A percentile compares a stretch with the other conserved stretches of the same genome.
Evolutionary conservation across 1,140 invertebrate genomes (phyloP).

Genomic region (Frieseomelitta varia): DNA sequence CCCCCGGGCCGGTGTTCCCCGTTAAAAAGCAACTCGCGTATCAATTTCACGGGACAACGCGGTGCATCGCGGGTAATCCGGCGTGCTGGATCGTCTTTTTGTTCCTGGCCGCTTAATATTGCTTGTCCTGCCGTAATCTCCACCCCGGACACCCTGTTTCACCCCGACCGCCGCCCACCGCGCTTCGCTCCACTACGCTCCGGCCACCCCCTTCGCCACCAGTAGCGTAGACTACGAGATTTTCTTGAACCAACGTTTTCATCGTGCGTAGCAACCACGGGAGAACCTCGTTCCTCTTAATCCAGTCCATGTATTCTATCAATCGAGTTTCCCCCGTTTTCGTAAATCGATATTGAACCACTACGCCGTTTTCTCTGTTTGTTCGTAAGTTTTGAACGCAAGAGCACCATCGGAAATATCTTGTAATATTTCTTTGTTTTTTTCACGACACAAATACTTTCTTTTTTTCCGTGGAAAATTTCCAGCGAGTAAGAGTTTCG

Average conservation of each 20-base stretch:
- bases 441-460: not conserved
- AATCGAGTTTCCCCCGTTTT: not conserved
- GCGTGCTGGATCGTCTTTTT: conserved; percentile 78
- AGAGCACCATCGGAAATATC: not conserved
- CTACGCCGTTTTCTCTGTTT: not conserved
- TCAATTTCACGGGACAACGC: conserved; percentile 81
- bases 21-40: conserved; percentile 77
- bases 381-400: no score
- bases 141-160: conserved; percentile 62
- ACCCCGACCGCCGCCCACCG: conserved; percentile 29
- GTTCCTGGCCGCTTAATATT: conserved; percentile 79
- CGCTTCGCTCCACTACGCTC: conserved; percentile 58
- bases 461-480: not conserved
- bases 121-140: conserved; percentile 77
- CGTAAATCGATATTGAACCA: not conserved
- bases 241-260: conserved; percentile 26
- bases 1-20: conserved; percentile 38
- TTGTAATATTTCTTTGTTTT: not conserved
- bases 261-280: not conserved
- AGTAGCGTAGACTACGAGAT: conserved; percentile 50
- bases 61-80: conserved; percentile 74
- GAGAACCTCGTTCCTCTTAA: not conserved
- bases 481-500: not conserved
- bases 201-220: conserved; percentile 17
- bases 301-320: not conserved